A percentile compares a stretch with the other conserved stretches of the same genome.
phyloP scores from a whole-genome alignment of 1,140 invertebrate genomes.

The Scaptomyza pallida region DNA sequence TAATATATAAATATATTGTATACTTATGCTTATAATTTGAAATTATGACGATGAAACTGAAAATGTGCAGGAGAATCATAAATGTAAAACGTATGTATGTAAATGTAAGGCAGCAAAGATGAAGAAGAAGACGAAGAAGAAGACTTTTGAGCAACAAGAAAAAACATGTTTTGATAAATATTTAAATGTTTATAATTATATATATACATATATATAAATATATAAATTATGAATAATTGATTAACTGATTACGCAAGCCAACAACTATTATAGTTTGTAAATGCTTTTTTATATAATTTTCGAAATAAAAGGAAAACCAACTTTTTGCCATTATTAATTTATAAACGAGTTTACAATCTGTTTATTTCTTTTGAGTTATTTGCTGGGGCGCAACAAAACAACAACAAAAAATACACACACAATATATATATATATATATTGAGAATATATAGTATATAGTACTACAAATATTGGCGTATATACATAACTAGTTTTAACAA shows the following conservation, averaged over 20 bases:
- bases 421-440: slow-evolving; percentile 66
- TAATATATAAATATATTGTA: slow-evolving; percentile 21
- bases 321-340: slow-evolving; percentile 78
- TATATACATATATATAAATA: slow-evolving; percentile 56
- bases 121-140: slow-evolving; percentile 80
- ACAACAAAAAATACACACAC: slow-evolving; percentile 41
- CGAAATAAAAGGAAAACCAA: slow-evolving; percentile 73
- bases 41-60: slow-evolving; percentile 41
- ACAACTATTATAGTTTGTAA: slow-evolving; percentile 82
- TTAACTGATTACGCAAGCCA: slow-evolving; percentile 77
- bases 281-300: slow-evolving; percentile 80
- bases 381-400: slow-evolving; percentile 34
- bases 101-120: slow-evolving; percentile 74
- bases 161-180: slow-evolving; percentile 82
- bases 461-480: slow-evolving; percentile 77
- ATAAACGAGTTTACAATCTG: slow-evolving; percentile 56
- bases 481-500: slow-evolving; percentile 43
- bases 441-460: slow-evolving; percentile 49
- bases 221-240: slow-evolving; percentile 66
- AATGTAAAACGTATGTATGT: slow-evolving; percentile 66
- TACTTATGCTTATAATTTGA: slow-evolving; percentile 58
- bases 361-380: slow-evolving; percentile 62
- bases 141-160: slow-evolving; percentile 81
- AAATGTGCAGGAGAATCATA: slow-evolving; percentile 47
- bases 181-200: slow-evolving; percentile 78